Base-by-base conservation (phyloP, 1,140 invertebrate genomes). In the Nasonia longicornis region DNA sequence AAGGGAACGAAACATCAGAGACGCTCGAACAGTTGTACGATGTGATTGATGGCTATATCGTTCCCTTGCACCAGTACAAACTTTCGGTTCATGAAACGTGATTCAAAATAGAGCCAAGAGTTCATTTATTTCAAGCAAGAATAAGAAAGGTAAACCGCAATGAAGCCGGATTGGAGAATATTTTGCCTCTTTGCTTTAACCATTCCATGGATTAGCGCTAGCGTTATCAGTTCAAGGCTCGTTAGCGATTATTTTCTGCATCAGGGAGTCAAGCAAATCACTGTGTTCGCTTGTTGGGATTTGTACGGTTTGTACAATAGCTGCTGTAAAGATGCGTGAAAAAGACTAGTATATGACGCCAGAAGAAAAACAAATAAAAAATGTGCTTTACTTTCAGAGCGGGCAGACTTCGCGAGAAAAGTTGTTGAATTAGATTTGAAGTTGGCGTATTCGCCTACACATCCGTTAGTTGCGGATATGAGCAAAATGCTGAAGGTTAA, bases 401-500 rank as follows among this genome's bases (percentile, higher is more conserved):
- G 63, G 64, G 42, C 79, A 64, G 12, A 77, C 29, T 83, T 84
- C 70, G 64, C 76, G 14, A 80, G 77, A 79, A 31, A 29, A 38
- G 12, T 73, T 8, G 35, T 66, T 80, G 12, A 78, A 35, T 4
- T 75, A 45, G 67, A 67, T 80, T 16, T 64, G 72, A 35, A 79
- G 83, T 20, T 66, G 82, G 52, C 64, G 31, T 71, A 83, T 83
- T 77, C n/a, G 73, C n/a, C 67, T 83, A 35, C 63, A 2, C 12
- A 72, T 63, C 71, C 20, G 16, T 58, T 77, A 2, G 16, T 71
- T 22, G 52, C 82, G 2, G 69, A 84, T 10, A 77, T 86, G 76
- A 63, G 77, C 35, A 81, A 45, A 72, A 82, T 86, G 58, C 69
- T 86, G 58, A 83, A 81, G 71, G 84, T 85, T 1, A 83, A 85